These are phyloP conservation scores for Leptinotarsa haldemani DNA, from an alignment of 2,888 invertebrate genomes.

Conservation along the genomic window DNA sequence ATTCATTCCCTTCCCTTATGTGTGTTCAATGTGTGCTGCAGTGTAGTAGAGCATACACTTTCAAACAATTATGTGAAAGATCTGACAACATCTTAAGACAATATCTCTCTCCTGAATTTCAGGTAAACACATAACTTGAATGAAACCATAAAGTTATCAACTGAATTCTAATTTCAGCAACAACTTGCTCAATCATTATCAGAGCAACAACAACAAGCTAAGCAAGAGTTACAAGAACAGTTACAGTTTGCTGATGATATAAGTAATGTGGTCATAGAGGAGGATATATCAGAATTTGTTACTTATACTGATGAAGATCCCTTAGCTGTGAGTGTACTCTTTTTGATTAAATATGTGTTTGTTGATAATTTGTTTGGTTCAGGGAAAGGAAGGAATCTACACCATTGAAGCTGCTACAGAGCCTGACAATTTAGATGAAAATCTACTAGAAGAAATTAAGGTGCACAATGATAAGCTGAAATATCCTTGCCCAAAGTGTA, in stretches of 20 bases:
- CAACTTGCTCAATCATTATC: conserved; percentile 57
- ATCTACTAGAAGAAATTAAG: conserved; percentile 23
- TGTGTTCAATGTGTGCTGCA: conserved; percentile 69
- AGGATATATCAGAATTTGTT: conserved; percentile 58
- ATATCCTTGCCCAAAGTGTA: conserved; percentile 64
- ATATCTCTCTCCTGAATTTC: conserved; percentile 64
- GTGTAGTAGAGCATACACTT: conserved; percentile 68
- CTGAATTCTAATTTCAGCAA: conserved; percentile 50
- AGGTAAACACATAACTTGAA: conserved; percentile 55
- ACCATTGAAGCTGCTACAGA: conserved; percentile 41
- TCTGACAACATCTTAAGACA: conserved; percentile 64
- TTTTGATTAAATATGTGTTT: conserved; percentile 1
- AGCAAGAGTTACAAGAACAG: conserved; percentile 60
- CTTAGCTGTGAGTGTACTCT: conserved; percentile 33
- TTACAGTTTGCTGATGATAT: conserved; percentile 59
- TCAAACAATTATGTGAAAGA: conserved; percentile 67
- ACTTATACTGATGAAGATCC: conserved; percentile 51
- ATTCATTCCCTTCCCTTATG: conserved; percentile 67
- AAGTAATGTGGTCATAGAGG: conserved; percentile 56
- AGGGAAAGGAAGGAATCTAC: conserved; percentile 43
- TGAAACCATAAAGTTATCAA: too few species aligned
- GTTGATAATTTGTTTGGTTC: conserved; percentile 17
- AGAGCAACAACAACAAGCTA: conserved; percentile 52
- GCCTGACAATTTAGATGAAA: conserved; percentile 31
- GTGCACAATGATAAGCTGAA: conserved; percentile 49